Base-by-base conservation (phyloP, 2,888 invertebrate genomes). In the Allacma fusca region DNA sequence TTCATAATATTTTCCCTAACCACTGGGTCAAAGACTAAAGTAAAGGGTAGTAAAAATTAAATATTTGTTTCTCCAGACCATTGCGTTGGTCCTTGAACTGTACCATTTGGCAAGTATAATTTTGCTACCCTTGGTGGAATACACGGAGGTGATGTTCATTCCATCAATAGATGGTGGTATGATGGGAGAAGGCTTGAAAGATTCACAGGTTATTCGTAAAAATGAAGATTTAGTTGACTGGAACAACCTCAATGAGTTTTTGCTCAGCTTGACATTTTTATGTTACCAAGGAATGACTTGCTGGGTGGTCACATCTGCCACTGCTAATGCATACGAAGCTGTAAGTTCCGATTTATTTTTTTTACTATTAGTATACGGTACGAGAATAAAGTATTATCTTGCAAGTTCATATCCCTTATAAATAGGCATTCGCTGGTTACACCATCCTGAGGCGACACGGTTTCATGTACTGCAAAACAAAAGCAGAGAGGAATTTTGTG, bases 401-500 rank as follows among this genome's bases (percentile, higher is more conserved):
- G 34, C 34, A 34, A 34, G n/a, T n/a, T 34, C 9, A 34, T 9
- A 34, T 34, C 9, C 9, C 9, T 9, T 70, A 5, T 68, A 34
- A n/a, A 65, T 29, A 82, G 80, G 82, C 82, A 0, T 79, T 81
- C 78, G 67, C 78, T 65, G 82, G 82, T 1, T 81, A 78, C 68
- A 72, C 79, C 9, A 82, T 80, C 75, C 68, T 82, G 26, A 43
- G 82, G 26, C 68, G 79, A 65, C 82, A 82, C 74, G 82, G 82
- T 13, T 76, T 81, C 21, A 82, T 82, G 82, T 82, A 79, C 65
- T 80, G 82, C 59, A 73, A 65, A 28, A 80, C 78, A 19, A 82
- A 80, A 75, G 72, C 79, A 23, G 82, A 81, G 24, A 77, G 82
- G 43, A 82, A 82, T 69, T 82, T 82, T 65, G 81, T 77, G 16